Evolutionary conservation across 2,113 vertebrate genomes (phyloP).

Genomic region (Leiothrix lutea): DNA sequence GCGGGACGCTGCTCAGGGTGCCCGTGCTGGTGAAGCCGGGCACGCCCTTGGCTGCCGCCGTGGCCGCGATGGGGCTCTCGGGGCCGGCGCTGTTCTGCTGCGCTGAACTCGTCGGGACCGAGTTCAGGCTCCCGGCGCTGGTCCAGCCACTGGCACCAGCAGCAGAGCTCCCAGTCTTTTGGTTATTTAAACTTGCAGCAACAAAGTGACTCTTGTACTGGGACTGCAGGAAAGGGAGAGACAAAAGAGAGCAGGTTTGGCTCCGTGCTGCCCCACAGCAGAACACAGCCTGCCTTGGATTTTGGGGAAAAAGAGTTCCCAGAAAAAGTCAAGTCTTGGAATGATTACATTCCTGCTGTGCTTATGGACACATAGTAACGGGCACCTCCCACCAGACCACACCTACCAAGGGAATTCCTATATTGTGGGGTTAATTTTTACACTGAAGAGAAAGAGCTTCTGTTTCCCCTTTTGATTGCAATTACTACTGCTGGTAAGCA

Average conservation of each 20-base stretch:
- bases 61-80: neutral
- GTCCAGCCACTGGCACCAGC: constrained; percentile 92
- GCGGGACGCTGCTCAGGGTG: constrained; percentile 74
- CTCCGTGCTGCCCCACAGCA: neutral
- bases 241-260: neutral
- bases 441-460: neutral
- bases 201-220: constrained; percentile 99
- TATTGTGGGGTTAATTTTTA: neutral
- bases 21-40: constrained; percentile 71
- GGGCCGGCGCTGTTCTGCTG: constrained; percentile 60
- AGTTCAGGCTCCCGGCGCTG: constrained; percentile 95
- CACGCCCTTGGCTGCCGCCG: constrained; percentile 46
- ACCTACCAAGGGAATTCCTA: neutral
- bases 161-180: constrained; percentile 87
- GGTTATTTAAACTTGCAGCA: constrained; percentile 88
- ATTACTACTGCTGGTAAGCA: neutral
- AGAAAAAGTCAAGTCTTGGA: neutral
- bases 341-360: neutral
- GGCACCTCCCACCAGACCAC: neutral
- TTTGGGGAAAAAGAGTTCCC: neutral
- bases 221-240: constrained; percentile 72
- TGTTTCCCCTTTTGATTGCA: neutral
- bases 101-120: constrained; percentile 81
- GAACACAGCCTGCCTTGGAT: neutral
- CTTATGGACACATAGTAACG: neutral